These are phyloP conservation scores for Andricus curvator DNA, from an alignment of 2,888 invertebrate species.

Conservation along the genomic window DNA sequence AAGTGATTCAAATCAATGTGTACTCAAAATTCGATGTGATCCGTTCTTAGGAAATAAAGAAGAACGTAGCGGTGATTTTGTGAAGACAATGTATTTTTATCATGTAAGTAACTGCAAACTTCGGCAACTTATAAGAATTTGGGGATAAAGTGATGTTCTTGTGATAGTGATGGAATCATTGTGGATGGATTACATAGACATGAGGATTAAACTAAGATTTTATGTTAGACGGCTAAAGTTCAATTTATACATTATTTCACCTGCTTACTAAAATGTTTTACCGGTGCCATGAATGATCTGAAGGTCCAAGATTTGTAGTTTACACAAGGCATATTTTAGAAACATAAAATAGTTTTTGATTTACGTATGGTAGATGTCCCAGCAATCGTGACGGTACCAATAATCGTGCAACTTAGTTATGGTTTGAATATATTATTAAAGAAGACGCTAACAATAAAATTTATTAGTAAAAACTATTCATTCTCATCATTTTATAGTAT, in stretches of 20 bases:
- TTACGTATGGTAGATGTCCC: too few species aligned
- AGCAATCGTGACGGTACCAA: too few species aligned
- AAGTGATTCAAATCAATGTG: slow-evolving; percentile 54
- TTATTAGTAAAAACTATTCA: too few species aligned
- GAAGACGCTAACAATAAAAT: too few species aligned
- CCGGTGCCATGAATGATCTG: not conserved
- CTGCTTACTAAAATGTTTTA: not conserved
- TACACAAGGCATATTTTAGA: too few species aligned
- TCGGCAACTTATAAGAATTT: not conserved
- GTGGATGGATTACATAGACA: slow-evolving; percentile 10
- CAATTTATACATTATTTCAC: not conserved
- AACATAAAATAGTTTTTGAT: too few species aligned
- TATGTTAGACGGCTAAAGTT: not conserved
- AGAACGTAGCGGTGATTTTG: slow-evolving; percentile 44
- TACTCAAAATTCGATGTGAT: slow-evolving; percentile 49
- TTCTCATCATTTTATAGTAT: too few species aligned
- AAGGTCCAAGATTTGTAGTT: not conserved
- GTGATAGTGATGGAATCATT: slow-evolving; percentile 15
- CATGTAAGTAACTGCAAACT: slow-evolving; percentile 65
- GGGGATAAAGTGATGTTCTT: not conserved
- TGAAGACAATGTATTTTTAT: slow-evolving; percentile 66
- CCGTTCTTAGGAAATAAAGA: slow-evolving; percentile 38
- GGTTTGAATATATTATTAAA: too few species aligned
- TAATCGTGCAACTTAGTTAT: too few species aligned
- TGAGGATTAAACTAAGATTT: not conserved